Percentiles rank a stretch among this genome's conserved stretches.
Evolutionary conservation across 2,888 invertebrate species (phyloP).

Genomic region (Chloroclystis v-ata): DNA sequence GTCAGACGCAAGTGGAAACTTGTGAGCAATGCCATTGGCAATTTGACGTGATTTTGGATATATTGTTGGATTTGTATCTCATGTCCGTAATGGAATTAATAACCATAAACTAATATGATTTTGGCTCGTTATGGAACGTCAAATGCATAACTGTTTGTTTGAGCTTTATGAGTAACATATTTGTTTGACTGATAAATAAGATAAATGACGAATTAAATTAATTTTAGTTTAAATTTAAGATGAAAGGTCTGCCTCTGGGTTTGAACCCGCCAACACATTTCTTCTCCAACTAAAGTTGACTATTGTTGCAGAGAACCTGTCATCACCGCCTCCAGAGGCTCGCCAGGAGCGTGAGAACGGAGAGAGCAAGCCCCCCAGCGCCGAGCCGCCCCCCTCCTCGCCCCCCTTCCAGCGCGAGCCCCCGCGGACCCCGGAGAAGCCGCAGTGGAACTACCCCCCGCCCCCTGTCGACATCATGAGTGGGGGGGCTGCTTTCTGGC

Average conservation of each 20-base stretch:
- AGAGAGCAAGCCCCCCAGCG: constrained; percentile 69
- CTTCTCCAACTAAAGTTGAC: no score
- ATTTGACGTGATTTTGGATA: constrained; percentile 29
- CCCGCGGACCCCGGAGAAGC: constrained; percentile 69
- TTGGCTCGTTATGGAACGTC: no score
- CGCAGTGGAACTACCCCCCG: constrained; percentile 77
- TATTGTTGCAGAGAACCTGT: constrained; percentile 56
- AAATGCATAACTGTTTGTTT: no score
- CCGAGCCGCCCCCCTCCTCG: constrained; percentile 64
- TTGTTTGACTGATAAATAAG: no score
- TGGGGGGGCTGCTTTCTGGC: constrained; percentile 92
- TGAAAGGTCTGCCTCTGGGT: not conserved
- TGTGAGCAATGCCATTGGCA: constrained; percentile 58
- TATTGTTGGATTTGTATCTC: not conserved
- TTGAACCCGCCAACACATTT: no score
- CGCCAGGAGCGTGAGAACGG: constrained; percentile 68
- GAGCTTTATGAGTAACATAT: no score
- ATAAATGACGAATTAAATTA: no score
- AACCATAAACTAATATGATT: no score
- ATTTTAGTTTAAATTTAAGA: no score
- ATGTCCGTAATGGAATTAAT: not conserved
- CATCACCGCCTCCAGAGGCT: constrained; percentile 55
- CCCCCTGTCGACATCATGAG: constrained; percentile 86
- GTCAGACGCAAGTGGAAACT: constrained; percentile 66
- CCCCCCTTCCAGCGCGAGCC: constrained; percentile 70